phyloP scores from a whole-genome alignment of 2,888 invertebrate species.

The Cyclophora punctaria region DNA sequence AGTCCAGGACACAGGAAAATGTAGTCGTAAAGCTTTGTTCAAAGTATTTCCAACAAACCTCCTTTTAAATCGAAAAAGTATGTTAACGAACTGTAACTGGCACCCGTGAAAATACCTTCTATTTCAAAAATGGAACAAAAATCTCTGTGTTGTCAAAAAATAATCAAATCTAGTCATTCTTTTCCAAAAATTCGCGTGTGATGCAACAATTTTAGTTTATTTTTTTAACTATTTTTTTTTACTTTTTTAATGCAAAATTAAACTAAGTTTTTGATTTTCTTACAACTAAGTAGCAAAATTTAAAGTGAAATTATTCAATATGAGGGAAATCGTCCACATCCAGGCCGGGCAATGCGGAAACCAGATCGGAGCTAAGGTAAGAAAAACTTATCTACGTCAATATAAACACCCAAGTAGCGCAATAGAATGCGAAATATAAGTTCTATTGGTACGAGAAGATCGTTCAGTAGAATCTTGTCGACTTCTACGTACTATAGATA shows the following conservation, averaged over 20 bases:
- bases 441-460: no score
- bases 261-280: conserved; percentile 30
- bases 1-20: no score
- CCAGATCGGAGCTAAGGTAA: conserved; percentile 87
- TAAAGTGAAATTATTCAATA: conserved; percentile 48
- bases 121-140: conserved; percentile 19
- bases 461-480: not conserved
- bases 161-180: conserved; percentile 27
- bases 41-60: no score
- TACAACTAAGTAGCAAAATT: conserved; percentile 40
- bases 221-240: conserved; percentile 22
- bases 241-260: conserved; percentile 37
- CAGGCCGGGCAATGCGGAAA: conserved; percentile 76
- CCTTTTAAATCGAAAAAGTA: no score
- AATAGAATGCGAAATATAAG: no score
- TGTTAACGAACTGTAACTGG: no score
- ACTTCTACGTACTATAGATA: not conserved
- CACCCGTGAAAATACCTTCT: no score
- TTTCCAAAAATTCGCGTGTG: conserved; percentile 40
- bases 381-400: not conserved
- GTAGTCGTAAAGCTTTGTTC: no score
- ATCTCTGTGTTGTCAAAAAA: conserved; percentile 28
- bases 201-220: conserved; percentile 36
- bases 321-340: conserved; percentile 89
- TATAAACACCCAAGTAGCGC: no score